Base-by-base conservation (phyloP, 2,113 vertebrate genomes). In the Azemiops feae region DNA sequence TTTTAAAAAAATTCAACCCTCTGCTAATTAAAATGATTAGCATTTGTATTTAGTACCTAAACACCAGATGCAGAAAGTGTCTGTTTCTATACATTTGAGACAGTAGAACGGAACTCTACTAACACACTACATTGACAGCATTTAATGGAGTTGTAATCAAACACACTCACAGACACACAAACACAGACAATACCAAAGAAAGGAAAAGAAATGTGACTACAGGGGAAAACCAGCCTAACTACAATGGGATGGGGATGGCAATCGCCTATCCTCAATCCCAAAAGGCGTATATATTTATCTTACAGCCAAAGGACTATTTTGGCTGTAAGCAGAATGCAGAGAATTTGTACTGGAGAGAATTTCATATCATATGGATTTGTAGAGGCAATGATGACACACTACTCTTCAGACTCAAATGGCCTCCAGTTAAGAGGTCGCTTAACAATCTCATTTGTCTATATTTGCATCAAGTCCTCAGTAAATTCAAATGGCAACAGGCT, bases 201-300 rank as follows among this genome's bases (percentile, higher is more conserved):
- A 8, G 5, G 6, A 43, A 69, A 4, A 25, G 8, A 88, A 74
- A 14, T 88, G 30, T 89, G 25, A 64, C 58, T 89, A 52, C 30
- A 23, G 91, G 27, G 54, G 27, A 50, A 91, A 81, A 25, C 16
- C 58, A 96, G 95, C 94, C 96, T 92, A 90, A 97, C 53, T 97
- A 95, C 95, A 97, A 94, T 86, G 94, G 96, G 95, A 96, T 95
- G 96, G 93, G 96, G 97, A 93, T 97, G 95, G 97, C 97, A 96
- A 97, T 97, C 97, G 97, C 97, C 97, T 97, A 97, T 97, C 96
- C 96, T 95, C 96, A 96, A 94, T 97, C 95, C 96, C 96, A 96
- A 95, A 95, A 97, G 96, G 96, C 93, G 95, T 92, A 93, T 95
- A 97, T 97, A 95, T 97, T 96, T 96, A 94, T 96, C 90, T 96